phyloP scores from a whole-genome alignment of 2,797 vertebrate species.

The Gymnocypris eckloni region DNA sequence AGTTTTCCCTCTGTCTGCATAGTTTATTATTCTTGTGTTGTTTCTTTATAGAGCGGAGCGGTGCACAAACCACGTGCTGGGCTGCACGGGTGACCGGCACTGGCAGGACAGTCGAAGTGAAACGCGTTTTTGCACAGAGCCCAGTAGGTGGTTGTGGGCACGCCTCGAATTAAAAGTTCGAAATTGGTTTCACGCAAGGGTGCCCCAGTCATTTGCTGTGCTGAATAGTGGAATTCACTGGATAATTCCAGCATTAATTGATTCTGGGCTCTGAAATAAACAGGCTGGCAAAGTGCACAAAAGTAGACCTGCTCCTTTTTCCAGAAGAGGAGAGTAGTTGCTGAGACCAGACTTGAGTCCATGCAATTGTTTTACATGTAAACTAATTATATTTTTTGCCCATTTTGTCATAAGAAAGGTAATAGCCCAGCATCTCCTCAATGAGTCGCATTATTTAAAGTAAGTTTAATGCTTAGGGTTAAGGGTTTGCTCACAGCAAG shows the following conservation, averaged over 20 bases:
- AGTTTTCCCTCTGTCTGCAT: constrained; percentile 20
- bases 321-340: constrained; percentile 36
- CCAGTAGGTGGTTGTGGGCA: constrained; percentile 69
- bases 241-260: constrained; percentile 82
- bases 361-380: constrained; percentile 28
- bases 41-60: constrained; percentile 17
- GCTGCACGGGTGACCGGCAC: constrained; percentile 44
- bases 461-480: neutral
- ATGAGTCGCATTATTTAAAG: neutral
- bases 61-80: constrained; percentile 5
- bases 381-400: neutral
- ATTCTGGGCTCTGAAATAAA: constrained; percentile 80
- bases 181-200: constrained; percentile 81
- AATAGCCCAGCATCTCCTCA: neutral
- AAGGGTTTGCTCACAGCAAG: neutral
- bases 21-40: constrained; percentile 36
- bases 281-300: constrained; percentile 71
- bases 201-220: constrained; percentile 75
- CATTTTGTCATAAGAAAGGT: neutral
- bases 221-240: constrained; percentile 77
- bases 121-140: constrained; percentile 60
- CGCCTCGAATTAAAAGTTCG: constrained; percentile 71
- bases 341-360: constrained; percentile 30
- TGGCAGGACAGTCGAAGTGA: constrained; percentile 47
- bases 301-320: constrained; percentile 62